These are phyloP conservation scores for Naso thynnoides DNA, from an alignment of 2,797 vertebrate species.

Conservation along the genomic window DNA sequence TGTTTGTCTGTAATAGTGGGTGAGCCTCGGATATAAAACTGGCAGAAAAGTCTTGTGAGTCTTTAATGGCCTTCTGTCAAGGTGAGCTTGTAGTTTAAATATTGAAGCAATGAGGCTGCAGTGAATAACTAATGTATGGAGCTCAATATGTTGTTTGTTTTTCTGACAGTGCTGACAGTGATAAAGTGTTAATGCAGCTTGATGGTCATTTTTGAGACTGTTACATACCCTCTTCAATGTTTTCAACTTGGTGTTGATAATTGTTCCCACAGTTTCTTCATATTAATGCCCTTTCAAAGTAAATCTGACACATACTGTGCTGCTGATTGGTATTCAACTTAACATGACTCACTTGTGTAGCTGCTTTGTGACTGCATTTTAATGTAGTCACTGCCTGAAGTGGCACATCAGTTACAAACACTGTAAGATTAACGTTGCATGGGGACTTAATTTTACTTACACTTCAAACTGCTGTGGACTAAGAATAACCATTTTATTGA, in stretches of 20 bases:
- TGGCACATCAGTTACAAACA: slow-evolving; percentile 1
- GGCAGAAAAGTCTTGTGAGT: slow-evolving; percentile 30
- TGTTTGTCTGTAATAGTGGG: slow-evolving; percentile 45
- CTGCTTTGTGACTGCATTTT: slow-evolving; percentile 11
- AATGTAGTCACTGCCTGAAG: not conserved
- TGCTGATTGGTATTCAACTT: slow-evolving; percentile 15
- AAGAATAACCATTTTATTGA: slow-evolving; percentile 8
- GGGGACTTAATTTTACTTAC: not conserved
- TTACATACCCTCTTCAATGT: slow-evolving; percentile 15
- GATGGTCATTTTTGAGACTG: not conserved
- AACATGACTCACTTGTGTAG: slow-evolving; percentile 7
- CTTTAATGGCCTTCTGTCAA: slow-evolving; percentile 39
- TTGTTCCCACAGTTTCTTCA: not conserved
- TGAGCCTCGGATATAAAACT: slow-evolving; percentile 21
- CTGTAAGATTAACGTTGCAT: slow-evolving; percentile 6
- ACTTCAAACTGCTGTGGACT: not conserved
- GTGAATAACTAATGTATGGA: slow-evolving; percentile 10
- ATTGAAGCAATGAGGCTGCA: not conserved
- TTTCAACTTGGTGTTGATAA: not conserved
- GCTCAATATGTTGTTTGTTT: slow-evolving; percentile 11
- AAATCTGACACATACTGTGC: slow-evolving; percentile 9
- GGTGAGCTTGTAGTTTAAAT: slow-evolving; percentile 4
- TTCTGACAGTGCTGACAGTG: not conserved
- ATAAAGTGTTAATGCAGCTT: not conserved
- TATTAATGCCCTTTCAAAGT: not conserved